phyloP scores from a whole-genome alignment of 2,888 invertebrate species.

The Drosophila atroscutellata region DNA sequence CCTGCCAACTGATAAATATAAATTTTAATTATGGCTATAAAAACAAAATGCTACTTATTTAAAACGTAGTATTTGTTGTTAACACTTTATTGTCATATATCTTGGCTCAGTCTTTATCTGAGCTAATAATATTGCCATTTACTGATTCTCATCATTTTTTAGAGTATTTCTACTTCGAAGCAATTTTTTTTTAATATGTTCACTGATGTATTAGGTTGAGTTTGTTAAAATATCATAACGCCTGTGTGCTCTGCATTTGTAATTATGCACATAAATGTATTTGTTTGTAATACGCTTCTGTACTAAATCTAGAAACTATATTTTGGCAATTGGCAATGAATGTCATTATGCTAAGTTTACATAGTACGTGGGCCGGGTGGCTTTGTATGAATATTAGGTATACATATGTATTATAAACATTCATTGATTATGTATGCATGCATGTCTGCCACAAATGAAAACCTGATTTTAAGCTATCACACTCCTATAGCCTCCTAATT shows the following conservation, averaged over 20 bases:
- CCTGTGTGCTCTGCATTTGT: conserved; percentile 10
- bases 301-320: conserved; percentile 11
- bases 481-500: not conserved
- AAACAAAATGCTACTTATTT: not conserved
- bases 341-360: conserved; percentile 5
- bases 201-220: conserved; percentile 33
- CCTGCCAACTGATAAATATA: not conserved
- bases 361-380: not conserved
- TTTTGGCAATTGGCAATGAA: conserved; percentile 19
- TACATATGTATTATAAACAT: too few species aligned
- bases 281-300: conserved; percentile 32
- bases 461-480: not conserved
- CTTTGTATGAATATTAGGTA: not conserved
- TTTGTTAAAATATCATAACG: conserved; percentile 40
- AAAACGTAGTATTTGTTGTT: not conserved
- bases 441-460: not conserved
- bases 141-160: not conserved
- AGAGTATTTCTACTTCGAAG: conserved; percentile 7
- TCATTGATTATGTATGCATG: not conserved
- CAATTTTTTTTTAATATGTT: not conserved
- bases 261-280: conserved; percentile 41
- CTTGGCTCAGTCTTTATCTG: not conserved
- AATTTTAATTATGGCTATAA: not conserved
- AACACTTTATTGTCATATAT: not conserved
- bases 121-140: not conserved